Evolutionary conservation across 2,888 invertebrate species (phyloP).

Genomic region (Azorinus chamasolen): DNA sequence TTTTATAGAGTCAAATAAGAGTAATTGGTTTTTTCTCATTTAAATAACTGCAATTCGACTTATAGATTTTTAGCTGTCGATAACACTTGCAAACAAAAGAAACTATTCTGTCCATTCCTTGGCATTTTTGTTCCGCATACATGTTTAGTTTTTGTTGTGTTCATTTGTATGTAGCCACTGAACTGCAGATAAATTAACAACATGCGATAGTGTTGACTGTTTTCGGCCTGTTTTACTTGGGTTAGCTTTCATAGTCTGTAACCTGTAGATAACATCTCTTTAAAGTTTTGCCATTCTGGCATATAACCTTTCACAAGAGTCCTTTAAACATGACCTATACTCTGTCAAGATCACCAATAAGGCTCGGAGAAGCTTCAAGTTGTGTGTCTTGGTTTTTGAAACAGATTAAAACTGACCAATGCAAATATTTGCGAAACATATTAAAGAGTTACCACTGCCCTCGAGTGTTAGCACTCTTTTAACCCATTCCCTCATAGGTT

Average conservation of each 20-base stretch:
- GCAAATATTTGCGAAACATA: not conserved
- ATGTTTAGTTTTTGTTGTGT: not conserved
- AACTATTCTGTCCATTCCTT: conserved; percentile 4
- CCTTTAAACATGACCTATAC: too few relatives aligned
- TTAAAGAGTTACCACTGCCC: conserved; percentile 1
- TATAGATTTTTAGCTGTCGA: not conserved
- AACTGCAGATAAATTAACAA: conserved; percentile 21
- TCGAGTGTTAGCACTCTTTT: not conserved
- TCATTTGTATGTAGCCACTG: conserved; percentile 19
- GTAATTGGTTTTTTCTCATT: not conserved
- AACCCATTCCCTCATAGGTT: too few relatives aligned
- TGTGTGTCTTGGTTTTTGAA: not conserved
- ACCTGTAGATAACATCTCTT: conserved; percentile 27
- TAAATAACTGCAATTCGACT: too few relatives aligned
- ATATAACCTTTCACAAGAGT: not conserved
- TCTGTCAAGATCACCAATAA: not conserved
- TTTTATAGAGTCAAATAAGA: not conserved
- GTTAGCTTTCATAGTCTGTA: conserved; percentile 16
- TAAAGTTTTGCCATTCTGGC: not conserved
- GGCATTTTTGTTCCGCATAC: conserved; percentile 8
- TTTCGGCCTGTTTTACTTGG: conserved; percentile 35
- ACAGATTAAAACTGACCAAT: conserved; percentile 1
- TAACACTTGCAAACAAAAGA: conserved; percentile 8
- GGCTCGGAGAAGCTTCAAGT: not conserved
- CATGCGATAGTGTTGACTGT: conserved; percentile 21